These are phyloP conservation scores for Corynorhinus townsendii DNA, from an alignment of 2,113 vertebrate genomes.

Conservation along the genomic window DNA sequence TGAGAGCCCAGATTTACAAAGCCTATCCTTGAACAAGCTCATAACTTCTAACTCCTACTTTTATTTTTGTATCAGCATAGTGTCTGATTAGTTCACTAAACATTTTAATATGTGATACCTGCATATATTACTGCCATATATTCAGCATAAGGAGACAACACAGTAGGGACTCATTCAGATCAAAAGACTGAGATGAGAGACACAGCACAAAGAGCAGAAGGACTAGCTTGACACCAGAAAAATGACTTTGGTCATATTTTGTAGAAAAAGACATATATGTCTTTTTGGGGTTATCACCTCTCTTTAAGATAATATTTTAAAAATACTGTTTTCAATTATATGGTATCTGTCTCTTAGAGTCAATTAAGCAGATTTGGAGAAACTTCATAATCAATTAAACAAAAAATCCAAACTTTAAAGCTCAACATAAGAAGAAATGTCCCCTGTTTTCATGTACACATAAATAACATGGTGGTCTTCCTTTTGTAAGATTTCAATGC, in stretches of 20 bases:
- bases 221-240: background rate
- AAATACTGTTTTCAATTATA: background rate
- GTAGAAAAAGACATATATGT: background rate
- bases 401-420: background rate
- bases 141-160: background rate
- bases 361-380: background rate
- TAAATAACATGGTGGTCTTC: background rate
- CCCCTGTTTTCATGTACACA: background rate
- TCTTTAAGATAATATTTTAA: background rate
- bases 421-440: background rate
- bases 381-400: conserved; percentile 11
- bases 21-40: background rate
- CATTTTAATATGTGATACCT: background rate
- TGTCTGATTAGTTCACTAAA: background rate
- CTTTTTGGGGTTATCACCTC: background rate
- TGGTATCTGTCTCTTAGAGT: background rate
- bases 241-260: background rate
- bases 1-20: background rate
- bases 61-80: background rate
- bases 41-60: background rate
- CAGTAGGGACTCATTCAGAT: background rate
- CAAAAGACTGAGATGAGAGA: background rate
- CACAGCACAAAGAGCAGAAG: background rate
- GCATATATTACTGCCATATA: background rate
- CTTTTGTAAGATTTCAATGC: conserved; percentile 4